Evolutionary conservation across 2,888 invertebrate species (phyloP).

Genomic region (Petrolisthes cinctipes): DNA sequence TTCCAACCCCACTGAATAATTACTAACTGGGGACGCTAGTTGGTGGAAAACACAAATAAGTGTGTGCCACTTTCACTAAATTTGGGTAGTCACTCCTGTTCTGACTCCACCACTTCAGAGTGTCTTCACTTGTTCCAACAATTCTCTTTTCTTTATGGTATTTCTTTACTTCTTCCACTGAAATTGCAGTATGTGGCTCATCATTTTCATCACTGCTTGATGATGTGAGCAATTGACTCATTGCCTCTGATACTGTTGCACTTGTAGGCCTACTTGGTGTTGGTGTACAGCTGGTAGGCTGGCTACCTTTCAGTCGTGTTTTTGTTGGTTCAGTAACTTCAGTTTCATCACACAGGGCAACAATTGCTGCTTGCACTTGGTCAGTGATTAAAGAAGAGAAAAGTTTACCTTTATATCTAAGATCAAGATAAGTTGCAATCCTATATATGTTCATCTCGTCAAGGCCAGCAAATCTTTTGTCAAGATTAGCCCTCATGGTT

Average conservation of each 20-base stretch:
- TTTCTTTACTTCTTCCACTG: neutral
- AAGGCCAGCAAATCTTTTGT: no score
- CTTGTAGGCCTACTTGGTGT: neutral
- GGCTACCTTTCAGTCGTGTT: neutral
- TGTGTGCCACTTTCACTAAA: neutral
- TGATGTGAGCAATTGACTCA: neutral
- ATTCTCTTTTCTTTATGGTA: conserved; percentile 7
- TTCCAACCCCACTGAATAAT: neutral
- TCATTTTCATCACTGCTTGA: conserved; percentile 2
- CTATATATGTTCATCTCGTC: no score
- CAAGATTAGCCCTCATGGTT: no score
- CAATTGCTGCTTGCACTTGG: no score
- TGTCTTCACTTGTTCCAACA: neutral
- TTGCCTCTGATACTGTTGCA: no score
- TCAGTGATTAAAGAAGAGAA: no score
- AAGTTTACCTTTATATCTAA: no score
- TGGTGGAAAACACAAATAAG: neutral
- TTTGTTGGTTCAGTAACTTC: no score
- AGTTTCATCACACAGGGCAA: no score
- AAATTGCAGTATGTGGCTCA: neutral
- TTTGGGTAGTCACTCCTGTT: neutral
- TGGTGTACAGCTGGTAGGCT: neutral
- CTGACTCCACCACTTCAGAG: conserved; percentile 7
- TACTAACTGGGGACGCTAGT: neutral
- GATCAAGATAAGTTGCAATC: no score